Evolutionary conservation across 2,888 invertebrate species (phyloP), one percentile per base, ranked within the genome.

Genomic region (Euphydryas editha): DNA sequence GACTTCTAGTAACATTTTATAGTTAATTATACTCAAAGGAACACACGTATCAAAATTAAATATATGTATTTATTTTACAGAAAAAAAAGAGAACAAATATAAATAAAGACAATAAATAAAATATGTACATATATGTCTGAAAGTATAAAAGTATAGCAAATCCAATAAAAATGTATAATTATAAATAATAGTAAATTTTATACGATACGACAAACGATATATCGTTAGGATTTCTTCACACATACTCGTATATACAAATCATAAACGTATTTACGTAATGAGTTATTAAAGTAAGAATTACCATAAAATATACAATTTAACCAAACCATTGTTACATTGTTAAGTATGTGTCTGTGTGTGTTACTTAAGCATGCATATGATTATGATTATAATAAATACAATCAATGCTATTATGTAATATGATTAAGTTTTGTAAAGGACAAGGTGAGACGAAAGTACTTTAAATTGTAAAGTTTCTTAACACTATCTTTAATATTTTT

Each of bases 271-370:
- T 58, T 64, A 20, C 63, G 44, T 51, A 58, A 64, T 51, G 15
- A 21, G 4, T 47, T 47, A 57, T 62, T 42, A 58, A 58, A 64
- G 6, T 7, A 49, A 62, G 21, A 51, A 58, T 63, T 63, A 58
- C 42, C 49, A 58, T 58, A 63, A 59, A 58, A 64, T 24, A 51
- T 57, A 13, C 47, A 24, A 47, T 56, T 37, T 47, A 49, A 46
- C 24, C 46, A 36, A 59, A 46, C 57, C 36, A 57, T 58, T 36
- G 24, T 58, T 42, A 59, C 58, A 59, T 54, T 51, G 42, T 15
- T 13, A 47, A 42, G 30, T 51, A 13, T 30, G 8, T 30, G 30
- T 30, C 6, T 30, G 30, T 30, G 30, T 30, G 58, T 58, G 30
- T 54, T 17, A 54, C 51, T 51, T 51, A 30, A 30, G n/a, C 24